Percentiles rank a stretch among this genome's conserved stretches.
These are phyloP conservation scores for Rattus rattus DNA, from an alignment of 2,113 vertebrate species.

Conservation along the genomic window DNA sequence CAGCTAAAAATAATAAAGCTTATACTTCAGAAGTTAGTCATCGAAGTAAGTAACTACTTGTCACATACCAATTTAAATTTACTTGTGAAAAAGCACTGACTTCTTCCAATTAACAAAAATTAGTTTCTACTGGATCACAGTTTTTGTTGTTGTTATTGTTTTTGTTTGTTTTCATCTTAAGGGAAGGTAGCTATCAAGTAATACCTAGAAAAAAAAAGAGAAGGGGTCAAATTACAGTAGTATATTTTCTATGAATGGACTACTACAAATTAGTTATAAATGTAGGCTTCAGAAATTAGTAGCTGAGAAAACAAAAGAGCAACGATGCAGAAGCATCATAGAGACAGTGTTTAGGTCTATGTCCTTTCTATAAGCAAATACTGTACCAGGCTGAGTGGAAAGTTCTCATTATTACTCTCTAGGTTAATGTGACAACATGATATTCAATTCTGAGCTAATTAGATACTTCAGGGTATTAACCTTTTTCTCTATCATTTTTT, in stretches of 20 bases:
- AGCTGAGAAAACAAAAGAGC: slow-evolving; percentile 51
- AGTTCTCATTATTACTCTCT: not conserved
- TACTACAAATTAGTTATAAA: slow-evolving; percentile 35
- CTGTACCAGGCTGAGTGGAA: not conserved
- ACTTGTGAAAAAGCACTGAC: not conserved
- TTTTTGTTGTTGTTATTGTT: not conserved
- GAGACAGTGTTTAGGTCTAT: not conserved
- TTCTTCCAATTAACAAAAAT: not conserved
- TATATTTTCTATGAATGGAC: slow-evolving; percentile 48
- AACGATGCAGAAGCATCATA: slow-evolving; percentile 55
- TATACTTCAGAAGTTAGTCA: not conserved
- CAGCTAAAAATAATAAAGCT: not conserved
- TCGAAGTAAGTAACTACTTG: not conserved
- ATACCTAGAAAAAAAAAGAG: not conserved
- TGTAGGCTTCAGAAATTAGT: slow-evolving; percentile 24
- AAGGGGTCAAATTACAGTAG: not conserved
- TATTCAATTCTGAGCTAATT: slow-evolving; percentile 71
- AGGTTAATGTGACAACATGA: not conserved
- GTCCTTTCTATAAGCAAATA: slow-evolving; percentile 48
- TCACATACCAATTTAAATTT: not conserved
- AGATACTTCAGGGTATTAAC: not conserved
- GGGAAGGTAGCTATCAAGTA: not conserved
- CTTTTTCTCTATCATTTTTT: not conserved
- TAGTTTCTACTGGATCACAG: not conserved
- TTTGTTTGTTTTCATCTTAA: not conserved